phyloP scores from a whole-genome alignment of 2,113 vertebrate genomes.

The Cyprinodon brontotheroides region DNA sequence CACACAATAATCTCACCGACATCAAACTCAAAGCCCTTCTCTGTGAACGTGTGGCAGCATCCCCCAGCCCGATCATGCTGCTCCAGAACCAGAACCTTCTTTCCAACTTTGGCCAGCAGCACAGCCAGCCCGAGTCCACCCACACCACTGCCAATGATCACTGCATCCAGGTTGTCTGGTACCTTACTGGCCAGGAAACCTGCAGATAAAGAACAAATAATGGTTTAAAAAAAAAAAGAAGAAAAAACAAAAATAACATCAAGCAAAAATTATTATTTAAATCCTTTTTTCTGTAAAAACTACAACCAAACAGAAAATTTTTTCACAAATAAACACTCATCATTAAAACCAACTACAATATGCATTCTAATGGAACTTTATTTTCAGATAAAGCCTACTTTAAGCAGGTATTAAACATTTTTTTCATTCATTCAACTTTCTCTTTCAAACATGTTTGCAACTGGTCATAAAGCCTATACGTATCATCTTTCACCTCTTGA shows the following conservation, averaged over 20 bases:
- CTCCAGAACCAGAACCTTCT: conserved; percentile 91
- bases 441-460: too few species aligned
- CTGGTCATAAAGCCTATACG: too few species aligned
- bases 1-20: conserved; percentile 79
- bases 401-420: too few species aligned
- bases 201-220: conserved; percentile 37
- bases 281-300: not conserved
- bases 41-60: conserved; percentile 89
- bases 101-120: conserved; percentile 86
- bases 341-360: too few species aligned
- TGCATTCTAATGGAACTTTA: too few species aligned
- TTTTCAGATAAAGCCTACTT: too few species aligned
- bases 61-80: conserved; percentile 90
- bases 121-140: conserved; percentile 86
- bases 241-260: not conserved
- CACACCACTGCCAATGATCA: conserved; percentile 90
- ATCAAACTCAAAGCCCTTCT: conserved; percentile 93
- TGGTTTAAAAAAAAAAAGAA: too few species aligned
- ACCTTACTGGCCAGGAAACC: conserved; percentile 84
- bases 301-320: too few species aligned
- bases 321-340: too few species aligned
- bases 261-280: not conserved
- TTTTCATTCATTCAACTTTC: too few species aligned
- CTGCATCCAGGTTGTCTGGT: conserved; percentile 83
- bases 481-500: too few species aligned